phyloP scores from a whole-genome alignment of 2,797 vertebrate genomes.

The Octomys mimax region DNA sequence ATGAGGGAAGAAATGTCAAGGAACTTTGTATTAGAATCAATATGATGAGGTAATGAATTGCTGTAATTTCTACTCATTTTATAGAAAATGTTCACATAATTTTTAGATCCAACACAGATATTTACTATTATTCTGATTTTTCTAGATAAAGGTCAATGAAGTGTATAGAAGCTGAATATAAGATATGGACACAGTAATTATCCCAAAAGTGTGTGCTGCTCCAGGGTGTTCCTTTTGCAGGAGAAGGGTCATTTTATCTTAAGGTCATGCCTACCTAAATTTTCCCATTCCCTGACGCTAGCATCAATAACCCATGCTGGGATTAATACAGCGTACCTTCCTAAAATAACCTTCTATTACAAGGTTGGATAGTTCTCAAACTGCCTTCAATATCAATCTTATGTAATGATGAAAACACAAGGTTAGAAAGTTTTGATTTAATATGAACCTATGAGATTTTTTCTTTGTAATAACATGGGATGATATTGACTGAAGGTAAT shows the following conservation, averaged over 20 bases:
- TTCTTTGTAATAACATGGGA: constrained; percentile 68
- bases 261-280: constrained; percentile 77
- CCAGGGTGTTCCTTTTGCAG: constrained; percentile 62
- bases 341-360: constrained; percentile 85
- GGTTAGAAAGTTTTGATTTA: constrained; percentile 76
- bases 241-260: constrained; percentile 78
- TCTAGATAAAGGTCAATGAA: constrained; percentile 39
- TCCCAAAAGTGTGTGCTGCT: constrained; percentile 52
- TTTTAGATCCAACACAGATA: background rate
- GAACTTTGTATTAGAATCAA: constrained; percentile 22
- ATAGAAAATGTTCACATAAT: constrained; percentile 56
- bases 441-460: constrained; percentile 67
- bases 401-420: constrained; percentile 81
- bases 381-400: constrained; percentile 81
- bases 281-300: constrained; percentile 74
- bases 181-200: constrained; percentile 59
- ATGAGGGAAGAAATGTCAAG: constrained; percentile 49
- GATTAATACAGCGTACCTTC: constrained; percentile 79
- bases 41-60: background rate
- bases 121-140: constrained; percentile 65
- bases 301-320: constrained; percentile 83
- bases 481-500: constrained; percentile 68
- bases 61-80: background rate
- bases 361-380: constrained; percentile 83
- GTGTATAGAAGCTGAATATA: constrained; percentile 33